Evolutionary conservation across 2,113 vertebrate species (phyloP).

Genomic region (Oncorhynchus nerka): DNA sequence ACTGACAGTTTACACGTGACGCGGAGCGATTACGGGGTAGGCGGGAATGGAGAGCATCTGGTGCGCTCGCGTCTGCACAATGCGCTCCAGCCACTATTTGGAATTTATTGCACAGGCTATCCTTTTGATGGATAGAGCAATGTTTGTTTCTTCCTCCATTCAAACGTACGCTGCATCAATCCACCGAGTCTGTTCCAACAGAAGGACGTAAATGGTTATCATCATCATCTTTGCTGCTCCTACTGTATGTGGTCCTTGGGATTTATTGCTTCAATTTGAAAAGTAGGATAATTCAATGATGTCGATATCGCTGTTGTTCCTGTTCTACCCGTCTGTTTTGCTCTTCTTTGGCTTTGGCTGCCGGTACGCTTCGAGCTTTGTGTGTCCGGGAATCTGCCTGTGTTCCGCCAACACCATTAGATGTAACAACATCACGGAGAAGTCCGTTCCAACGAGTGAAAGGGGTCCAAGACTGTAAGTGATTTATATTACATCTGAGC

Average conservation of each 20-base stretch:
- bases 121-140: neutral
- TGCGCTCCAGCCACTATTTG: neutral
- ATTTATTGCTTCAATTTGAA: neutral
- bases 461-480: constrained; percentile 47
- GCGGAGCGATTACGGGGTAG: neutral
- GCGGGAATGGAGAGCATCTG: neutral
- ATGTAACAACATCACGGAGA: constrained; percentile 44
- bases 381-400: constrained; percentile 51
- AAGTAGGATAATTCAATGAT: constrained; percentile 5
- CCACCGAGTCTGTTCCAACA: neutral
- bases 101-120: neutral
- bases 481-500: neutral
- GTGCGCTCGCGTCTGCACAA: neutral
- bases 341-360: constrained; percentile 12
- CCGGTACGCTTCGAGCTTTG: constrained; percentile 16
- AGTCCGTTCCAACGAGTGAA: constrained; percentile 9
- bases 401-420: constrained; percentile 41
- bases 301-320: constrained; percentile 21
- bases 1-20: neutral
- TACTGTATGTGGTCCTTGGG: neutral
- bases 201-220: neutral
- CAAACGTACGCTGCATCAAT: neutral
- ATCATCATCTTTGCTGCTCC: neutral
- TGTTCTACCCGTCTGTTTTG: constrained; percentile 12
- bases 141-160: no score